These are phyloP conservation scores for Hiodon tergisus DNA, from an alignment of 2,113 vertebrate species.

Conservation along the genomic window DNA sequence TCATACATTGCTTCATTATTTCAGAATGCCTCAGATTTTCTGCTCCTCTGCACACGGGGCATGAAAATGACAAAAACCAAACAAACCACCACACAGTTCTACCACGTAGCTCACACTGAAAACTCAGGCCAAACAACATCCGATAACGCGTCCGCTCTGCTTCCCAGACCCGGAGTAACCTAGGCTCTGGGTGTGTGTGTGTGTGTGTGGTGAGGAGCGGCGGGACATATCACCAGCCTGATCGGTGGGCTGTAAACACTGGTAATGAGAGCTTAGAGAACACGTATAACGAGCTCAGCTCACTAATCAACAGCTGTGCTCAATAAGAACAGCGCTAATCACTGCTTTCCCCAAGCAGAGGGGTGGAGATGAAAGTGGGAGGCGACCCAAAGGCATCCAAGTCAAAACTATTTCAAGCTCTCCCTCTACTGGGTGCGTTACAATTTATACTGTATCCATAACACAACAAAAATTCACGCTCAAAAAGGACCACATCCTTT, in stretches of 20 bases:
- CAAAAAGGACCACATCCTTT: too few species aligned
- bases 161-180: background rate
- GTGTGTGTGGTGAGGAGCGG: background rate
- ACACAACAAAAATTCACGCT: too few species aligned
- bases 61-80: too few species aligned
- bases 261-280: conserved; percentile 34
- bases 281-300: conserved; percentile 28
- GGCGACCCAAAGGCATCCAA: background rate
- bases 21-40: too few species aligned
- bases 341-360: background rate
- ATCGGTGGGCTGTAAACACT: conserved; percentile 38
- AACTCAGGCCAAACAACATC: too few species aligned
- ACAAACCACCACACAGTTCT: too few species aligned
- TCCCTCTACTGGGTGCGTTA: conserved; percentile 21
- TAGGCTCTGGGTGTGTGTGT: background rate
- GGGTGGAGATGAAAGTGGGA: background rate
- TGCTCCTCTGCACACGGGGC: too few species aligned
- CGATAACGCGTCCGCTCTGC: too few species aligned
- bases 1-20: too few species aligned
- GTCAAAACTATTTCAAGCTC: conserved; percentile 4
- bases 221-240: conserved; percentile 17
- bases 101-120: too few species aligned
- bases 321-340: conserved; percentile 10
- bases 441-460: background rate
- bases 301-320: conserved; percentile 26